Conservation (phyloP, 1,140 invertebrate species). For the Rhagoletis pomonella region DNA sequence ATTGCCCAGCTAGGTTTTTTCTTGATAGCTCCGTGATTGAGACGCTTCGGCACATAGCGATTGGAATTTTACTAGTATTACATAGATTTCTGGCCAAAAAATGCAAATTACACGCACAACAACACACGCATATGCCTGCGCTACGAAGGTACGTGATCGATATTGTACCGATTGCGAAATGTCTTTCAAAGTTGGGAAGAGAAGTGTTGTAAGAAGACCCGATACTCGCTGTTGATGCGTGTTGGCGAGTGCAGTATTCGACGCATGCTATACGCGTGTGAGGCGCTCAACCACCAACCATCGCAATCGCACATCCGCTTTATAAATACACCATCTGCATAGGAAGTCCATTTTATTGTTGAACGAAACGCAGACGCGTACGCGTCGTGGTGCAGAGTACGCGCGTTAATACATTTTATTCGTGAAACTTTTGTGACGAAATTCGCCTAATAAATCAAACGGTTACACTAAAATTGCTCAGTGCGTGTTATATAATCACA, state of each 20-base stretch:
- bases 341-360: constrained; percentile 73
- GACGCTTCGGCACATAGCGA: background rate
- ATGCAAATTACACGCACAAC: background rate
- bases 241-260: background rate
- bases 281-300: constrained; percentile 15
- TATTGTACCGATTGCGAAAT: background rate
- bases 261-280: constrained; percentile 21
- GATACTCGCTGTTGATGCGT: background rate
- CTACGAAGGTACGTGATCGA: background rate
- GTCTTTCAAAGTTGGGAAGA: background rate
- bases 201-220: background rate
- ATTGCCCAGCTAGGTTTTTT: background rate
- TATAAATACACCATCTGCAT: constrained; percentile 72
- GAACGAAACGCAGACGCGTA: constrained; percentile 64
- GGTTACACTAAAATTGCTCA: background rate
- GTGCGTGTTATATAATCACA: constrained; percentile 20
- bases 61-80: constrained; percentile 21
- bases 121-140: background rate
- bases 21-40: background rate
- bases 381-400: constrained; percentile 63
- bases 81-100: constrained; percentile 50
- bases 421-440: background rate
- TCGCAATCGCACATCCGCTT: constrained; percentile 62
- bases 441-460: background rate
- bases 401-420: constrained; percentile 53